Base-by-base conservation (phyloP, 2,888 invertebrate species). In the Lasius fuliginosus region DNA sequence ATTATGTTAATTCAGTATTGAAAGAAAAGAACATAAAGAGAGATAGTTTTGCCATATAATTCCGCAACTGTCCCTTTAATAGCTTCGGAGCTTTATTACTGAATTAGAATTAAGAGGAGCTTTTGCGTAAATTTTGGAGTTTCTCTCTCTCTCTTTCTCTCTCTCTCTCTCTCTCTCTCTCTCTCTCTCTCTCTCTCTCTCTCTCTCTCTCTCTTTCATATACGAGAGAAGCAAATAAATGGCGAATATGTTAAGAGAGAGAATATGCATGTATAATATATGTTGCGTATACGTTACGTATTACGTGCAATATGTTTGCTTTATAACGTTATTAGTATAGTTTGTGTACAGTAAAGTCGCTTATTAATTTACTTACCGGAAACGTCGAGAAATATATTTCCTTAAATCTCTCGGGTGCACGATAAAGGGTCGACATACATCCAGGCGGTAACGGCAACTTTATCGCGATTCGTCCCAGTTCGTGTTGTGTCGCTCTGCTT, bases 361-460 rank as follows among this genome's bases (percentile, higher is more conserved):
- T 18, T 42, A 23, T 60, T 60, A 27, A 23, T 30, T 6, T 68
- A 33, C 74, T 82, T 96, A 99, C 99, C 69, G 97, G 97, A 95
- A 97, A 98, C 91, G 96, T 96, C 53, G 96, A 96, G 93, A 99
- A 99, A 94, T 99, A 99, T 0, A 97, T 96, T 89, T 97, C 96
- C 86, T 97, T 96, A 94, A 97, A 99, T 85, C 97, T 96, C 18
- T 98, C 97, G 86, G 98, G 97, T 23, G 98, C 97, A 91, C 96
- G 96, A 95, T 98, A 99, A 0, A 99, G 95, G 0, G 98, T 98
- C 0, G 97, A 96, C 94, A 99, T 97, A 81, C 97, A 97, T 0
- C 99, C 99, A 0, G 99, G 99, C 0, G 99, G 99, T 65, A 99
- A 95, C 0, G 99, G 99, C 33, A 98, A 94, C 93, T 98, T 98